These are phyloP conservation scores for Platygyra sinensis DNA, from an alignment of 64 coral and sea anemone species.

Conservation along the genomic window DNA sequence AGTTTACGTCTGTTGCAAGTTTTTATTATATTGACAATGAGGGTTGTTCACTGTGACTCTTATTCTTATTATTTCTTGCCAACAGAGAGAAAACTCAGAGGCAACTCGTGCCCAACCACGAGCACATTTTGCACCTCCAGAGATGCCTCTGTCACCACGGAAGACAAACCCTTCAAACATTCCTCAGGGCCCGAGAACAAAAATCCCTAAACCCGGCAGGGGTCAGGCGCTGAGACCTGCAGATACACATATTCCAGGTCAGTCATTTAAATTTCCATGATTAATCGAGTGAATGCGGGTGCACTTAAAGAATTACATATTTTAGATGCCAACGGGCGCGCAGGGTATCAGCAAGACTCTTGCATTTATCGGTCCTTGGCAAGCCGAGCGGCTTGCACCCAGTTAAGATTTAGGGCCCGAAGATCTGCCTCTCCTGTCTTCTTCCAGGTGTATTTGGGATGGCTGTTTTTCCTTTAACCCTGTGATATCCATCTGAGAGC, in stretches of 20 bases:
- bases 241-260: neutral
- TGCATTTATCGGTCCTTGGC: no score
- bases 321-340: no score
- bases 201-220: constrained; percentile 25
- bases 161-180: constrained; percentile 55
- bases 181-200: neutral
- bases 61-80: neutral
- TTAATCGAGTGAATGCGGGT: no score
- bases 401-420: no score
- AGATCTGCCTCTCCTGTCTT: no score
- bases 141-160: constrained; percentile 66
- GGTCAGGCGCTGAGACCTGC: constrained; percentile 16
- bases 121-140: constrained; percentile 15
- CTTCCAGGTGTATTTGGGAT: no score
- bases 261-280: neutral
- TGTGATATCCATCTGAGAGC: no score
- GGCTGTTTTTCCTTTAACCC: no score
- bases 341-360: no score
- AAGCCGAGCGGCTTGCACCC: no score
- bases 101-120: neutral
- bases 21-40: neutral
- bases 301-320: no score
- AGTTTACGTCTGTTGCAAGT: no score
- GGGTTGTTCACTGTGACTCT: neutral
- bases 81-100: constrained; percentile 66